phyloP scores from a whole-genome alignment of 2,797 vertebrate genomes.

The Hemibagrus guttatus region DNA sequence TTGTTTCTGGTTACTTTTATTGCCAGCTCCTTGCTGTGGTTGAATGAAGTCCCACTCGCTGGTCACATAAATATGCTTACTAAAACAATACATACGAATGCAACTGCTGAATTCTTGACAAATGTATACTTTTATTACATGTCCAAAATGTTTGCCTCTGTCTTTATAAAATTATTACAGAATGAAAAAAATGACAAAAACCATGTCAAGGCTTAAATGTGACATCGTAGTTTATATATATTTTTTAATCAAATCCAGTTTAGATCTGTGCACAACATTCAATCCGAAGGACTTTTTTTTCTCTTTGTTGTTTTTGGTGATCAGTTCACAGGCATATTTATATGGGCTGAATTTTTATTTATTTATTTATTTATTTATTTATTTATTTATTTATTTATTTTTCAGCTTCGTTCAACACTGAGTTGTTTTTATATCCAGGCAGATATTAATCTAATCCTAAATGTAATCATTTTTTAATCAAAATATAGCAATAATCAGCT shows the following conservation, averaged over 20 bases:
- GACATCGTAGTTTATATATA: background rate
- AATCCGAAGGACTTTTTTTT: background rate
- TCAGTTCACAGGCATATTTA: background rate
- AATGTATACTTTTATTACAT: background rate
- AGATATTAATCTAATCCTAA: background rate
- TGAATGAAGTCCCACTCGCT: background rate
- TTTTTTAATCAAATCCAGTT: background rate
- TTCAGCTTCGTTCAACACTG: too few species aligned
- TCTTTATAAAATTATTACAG: background rate
- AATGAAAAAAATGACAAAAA: background rate
- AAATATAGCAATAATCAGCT: background rate
- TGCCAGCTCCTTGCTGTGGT: background rate
- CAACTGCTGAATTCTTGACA: background rate
- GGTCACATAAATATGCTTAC: background rate
- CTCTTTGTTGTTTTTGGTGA: background rate
- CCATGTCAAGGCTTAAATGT: background rate
- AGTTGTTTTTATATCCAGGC: background rate
- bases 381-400: too few species aligned
- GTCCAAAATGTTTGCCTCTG: background rate
- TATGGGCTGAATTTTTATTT: background rate
- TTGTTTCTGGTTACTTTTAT: conserved; percentile 10
- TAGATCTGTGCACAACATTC: background rate
- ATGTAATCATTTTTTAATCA: background rate
- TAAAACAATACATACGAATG: background rate
- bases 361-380: too few species aligned